Evolutionary conservation across 2,888 invertebrate genomes (phyloP), one percentile per base, ranked within the genome.

Genomic region (Leptura quadrifasciata): DNA sequence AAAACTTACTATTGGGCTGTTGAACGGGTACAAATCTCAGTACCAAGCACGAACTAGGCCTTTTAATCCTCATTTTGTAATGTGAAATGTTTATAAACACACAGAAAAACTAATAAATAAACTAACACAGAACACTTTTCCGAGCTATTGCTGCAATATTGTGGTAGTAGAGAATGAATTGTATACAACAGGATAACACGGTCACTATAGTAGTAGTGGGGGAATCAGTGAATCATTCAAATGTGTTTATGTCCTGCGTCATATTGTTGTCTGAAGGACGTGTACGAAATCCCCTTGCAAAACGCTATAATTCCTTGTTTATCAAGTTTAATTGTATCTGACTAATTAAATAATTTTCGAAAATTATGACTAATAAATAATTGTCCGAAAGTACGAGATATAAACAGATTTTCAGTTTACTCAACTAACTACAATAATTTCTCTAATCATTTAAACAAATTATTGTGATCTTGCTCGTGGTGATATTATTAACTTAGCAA

Each of bases 11-110:
- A 47, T 67, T 57, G 21, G 71, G 72, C 58, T 87, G 86, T 74
- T 87, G 90, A 77, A 91, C 85, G 20, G 93, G 92, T 87, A 91
- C 91, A 84, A 92, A 91, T 85, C 92, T 90, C 74, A 93, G 89
- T 81, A 93, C 91, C 83, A 93, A 90, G 88, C 93, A 93, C 83
- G 92, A 92, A 81, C 92, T 91, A 87, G 92, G 92, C 88, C 93
- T 91, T 90, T 92, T 93, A 86, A 93, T 91, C 90, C 93, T 91
- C 93, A 93, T 93, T 60, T 78, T 80, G 55, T 76, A 20, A 39
- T 57, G 61, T 20, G 70, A 74, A 79, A 74, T 72, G 75, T 77
- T 71, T 74, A 60, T 67, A 71, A 73, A 80, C 39, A 39, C 69
- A 78, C 74, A 52, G 52, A 73, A 68, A 69, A 71, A 69, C 20